Evolutionary conservation across 2,113 vertebrate species (phyloP), one percentile per base, ranked within the genome.

Genomic region (Calidris pygmaea): DNA sequence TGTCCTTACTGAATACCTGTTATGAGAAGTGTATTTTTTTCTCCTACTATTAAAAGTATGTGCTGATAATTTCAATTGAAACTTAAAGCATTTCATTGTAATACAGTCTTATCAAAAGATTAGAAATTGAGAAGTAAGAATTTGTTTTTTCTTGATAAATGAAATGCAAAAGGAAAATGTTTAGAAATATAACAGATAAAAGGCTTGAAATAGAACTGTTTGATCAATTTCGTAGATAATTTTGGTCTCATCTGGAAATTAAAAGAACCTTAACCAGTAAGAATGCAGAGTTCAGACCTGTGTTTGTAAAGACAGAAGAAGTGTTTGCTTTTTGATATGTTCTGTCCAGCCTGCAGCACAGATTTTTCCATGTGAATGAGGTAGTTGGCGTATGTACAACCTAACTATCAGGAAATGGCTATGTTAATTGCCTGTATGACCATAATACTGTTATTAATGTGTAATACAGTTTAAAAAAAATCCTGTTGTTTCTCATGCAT

Each of bases 361-460:
- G 16, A n/a, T 59, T 80, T 83, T 90, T 41, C 53, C n/a, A 30
- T 43, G 24, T 62, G 15, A 73, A 34, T 50, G 65, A 84, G 5
- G 39, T 45, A 23, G 4, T 26, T 80, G 21, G 8, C 2, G 0
- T 29, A 35, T 4, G 3, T 73, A 19, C 9, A 26, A 6, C 60
- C 6, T 32, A 55, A 13, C n/a, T 30, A 0, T 26, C 24, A 63
- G 47, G 21, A 78, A 91, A 41, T 52, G 18, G 35, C 34, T 47
- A 2, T 24, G 6, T 66, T 63, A 50, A 10, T 73, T 95, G 16
- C 22, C 63, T 39, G 0, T 35, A 26, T 35, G 74, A 72, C 30
- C 23, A 41, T 56, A 74, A 71, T 30, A 22, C 7, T 39, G 2
- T 67, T 70, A 41, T 55, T 74, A 30, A 39, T 15, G 2, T 63